Evolutionary conservation across 2,888 invertebrate species (phyloP).

Genomic region (Elgonia sp.): DNA sequence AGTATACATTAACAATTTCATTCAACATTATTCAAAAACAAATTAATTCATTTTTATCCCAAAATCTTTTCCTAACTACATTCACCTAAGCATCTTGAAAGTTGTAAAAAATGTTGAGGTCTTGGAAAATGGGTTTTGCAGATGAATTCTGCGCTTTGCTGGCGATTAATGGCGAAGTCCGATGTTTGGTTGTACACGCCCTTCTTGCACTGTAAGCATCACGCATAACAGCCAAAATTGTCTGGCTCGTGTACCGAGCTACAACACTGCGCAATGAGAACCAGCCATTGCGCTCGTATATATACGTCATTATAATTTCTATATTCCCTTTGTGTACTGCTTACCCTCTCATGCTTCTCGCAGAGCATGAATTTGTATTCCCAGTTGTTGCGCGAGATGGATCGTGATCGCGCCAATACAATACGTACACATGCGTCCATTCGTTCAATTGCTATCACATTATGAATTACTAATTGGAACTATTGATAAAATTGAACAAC

Average conservation of each 20-base stretch:
- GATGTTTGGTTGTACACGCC: conserved; percentile 72
- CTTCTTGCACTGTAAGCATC: conserved; percentile 71
- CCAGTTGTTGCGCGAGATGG: conserved; percentile 71
- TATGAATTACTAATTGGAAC: conserved; percentile 71
- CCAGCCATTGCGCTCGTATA: conserved; percentile 70
- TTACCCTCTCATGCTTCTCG: conserved; percentile 64
- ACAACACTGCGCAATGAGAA: conserved; percentile 74
- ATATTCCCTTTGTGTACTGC: conserved; percentile 71
- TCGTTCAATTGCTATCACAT: conserved; percentile 49
- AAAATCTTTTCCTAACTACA: too few relatives aligned
- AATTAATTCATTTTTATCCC: too few relatives aligned
- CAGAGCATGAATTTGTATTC: conserved; percentile 63
- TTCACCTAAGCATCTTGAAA: too few relatives aligned
- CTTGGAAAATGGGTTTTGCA: conserved; percentile 22
- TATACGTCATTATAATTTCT: conserved; percentile 77
- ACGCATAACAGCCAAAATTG: conserved; percentile 74
- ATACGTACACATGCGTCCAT: conserved; percentile 61
- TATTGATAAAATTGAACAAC: conserved; percentile 70
- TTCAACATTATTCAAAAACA: too few relatives aligned
- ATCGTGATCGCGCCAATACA: conserved; percentile 65
- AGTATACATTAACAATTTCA: too few relatives aligned
- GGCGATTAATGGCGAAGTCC: conserved; percentile 71
- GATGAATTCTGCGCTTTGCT: conserved; percentile 19
- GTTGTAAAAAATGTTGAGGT: conserved; percentile 46
- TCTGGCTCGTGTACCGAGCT: conserved; percentile 67